These are phyloP conservation scores for Chionomys nivalis DNA, from an alignment of 2,113 vertebrate genomes.

Conservation along the genomic window DNA sequence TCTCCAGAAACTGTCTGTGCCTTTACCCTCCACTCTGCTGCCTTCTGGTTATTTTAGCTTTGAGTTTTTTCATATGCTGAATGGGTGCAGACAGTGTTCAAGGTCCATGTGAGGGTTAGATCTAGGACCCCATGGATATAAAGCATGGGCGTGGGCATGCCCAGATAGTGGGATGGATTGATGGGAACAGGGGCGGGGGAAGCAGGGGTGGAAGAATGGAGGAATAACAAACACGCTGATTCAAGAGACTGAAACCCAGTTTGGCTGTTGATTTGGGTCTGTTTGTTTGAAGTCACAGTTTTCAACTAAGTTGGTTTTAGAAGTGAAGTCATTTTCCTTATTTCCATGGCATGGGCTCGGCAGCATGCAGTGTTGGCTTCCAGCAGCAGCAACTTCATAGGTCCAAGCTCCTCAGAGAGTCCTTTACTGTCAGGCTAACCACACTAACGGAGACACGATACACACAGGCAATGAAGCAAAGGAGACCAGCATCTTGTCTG, in stretches of 20 bases:
- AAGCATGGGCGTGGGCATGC: background rate
- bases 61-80: background rate
- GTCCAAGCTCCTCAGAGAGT: background rate
- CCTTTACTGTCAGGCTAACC: background rate
- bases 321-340: background rate
- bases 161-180: background rate
- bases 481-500: background rate
- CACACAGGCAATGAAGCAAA: background rate
- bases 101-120: background rate
- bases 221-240: background rate
- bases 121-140: background rate
- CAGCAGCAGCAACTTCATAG: background rate
- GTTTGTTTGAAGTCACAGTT: background rate
- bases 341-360: background rate
- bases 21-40: background rate
- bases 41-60: slow-evolving; percentile 2
- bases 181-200: background rate
- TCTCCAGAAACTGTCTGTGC: background rate
- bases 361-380: background rate
- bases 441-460: rapidly evolving
- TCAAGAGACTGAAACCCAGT: background rate
- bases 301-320: background rate
- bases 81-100: background rate
- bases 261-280: background rate
- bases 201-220: background rate